Conservation (phyloP, 2,888 invertebrate genomes). For the Hololepta plana region DNA sequence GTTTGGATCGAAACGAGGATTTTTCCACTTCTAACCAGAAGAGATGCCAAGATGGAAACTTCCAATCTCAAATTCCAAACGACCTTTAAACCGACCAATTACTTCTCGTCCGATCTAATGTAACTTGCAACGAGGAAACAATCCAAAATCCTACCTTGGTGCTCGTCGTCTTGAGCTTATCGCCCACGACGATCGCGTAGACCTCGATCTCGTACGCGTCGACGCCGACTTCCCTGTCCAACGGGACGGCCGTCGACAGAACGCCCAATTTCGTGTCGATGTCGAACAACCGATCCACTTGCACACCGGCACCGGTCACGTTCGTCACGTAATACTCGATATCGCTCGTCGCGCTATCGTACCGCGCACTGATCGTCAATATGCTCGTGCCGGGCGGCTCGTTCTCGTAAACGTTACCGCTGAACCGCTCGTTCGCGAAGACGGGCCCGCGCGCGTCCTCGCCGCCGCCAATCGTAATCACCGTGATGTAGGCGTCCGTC, state of each 20-base stretch:
- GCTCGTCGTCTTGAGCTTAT: constrained; percentile 53
- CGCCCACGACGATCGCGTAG: constrained; percentile 61
- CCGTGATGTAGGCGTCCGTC: constrained; percentile 70
- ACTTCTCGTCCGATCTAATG: background rate
- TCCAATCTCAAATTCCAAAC: too few relatives aligned
- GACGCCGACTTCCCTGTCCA: constrained; percentile 71
- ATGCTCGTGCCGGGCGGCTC: constrained; percentile 76
- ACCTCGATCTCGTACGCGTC: constrained; percentile 72
- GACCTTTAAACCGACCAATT: too few relatives aligned
- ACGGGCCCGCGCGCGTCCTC: constrained; percentile 34
- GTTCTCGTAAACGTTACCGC: constrained; percentile 75
- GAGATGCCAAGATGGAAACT: too few relatives aligned
- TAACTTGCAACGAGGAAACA: constrained; percentile 1
- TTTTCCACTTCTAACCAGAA: too few relatives aligned
- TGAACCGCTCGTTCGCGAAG: constrained; percentile 44
- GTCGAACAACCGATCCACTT: constrained; percentile 79
- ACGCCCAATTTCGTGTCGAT: constrained; percentile 80
- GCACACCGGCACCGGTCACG: constrained; percentile 53
- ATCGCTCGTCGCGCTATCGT: constrained; percentile 32
- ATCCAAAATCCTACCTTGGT: constrained; percentile 80
- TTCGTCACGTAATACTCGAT: constrained; percentile 86
- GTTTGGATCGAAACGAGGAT: too few relatives aligned
- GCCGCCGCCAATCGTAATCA: constrained; percentile 48
- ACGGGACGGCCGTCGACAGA: constrained; percentile 63
- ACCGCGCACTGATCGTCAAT: constrained; percentile 57